Conservation (phyloP, 2,797 vertebrate species). For the Hapalemur alaotrensis region DNA sequence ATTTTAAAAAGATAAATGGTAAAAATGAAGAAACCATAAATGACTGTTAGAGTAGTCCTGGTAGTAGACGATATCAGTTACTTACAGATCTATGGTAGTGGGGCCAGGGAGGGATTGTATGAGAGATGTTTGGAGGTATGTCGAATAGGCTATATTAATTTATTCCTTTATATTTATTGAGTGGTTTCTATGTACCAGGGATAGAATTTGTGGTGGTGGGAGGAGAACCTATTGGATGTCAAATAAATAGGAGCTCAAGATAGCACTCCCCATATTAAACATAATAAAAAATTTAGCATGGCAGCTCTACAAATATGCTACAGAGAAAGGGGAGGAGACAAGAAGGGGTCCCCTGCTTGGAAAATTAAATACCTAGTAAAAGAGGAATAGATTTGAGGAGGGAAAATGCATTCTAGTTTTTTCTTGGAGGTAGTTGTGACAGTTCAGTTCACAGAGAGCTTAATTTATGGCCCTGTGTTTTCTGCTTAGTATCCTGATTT, state of each 20-base stretch:
- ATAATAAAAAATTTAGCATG: background rate
- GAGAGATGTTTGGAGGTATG: background rate
- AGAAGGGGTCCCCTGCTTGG: background rate
- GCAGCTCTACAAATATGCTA: background rate
- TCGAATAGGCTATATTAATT: background rate
- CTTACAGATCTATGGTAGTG: background rate
- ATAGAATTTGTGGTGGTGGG: background rate
- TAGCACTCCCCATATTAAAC: background rate
- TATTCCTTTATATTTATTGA: background rate
- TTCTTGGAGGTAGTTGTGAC: background rate
- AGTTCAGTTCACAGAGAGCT: background rate
- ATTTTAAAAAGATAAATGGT: background rate
- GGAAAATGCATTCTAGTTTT: background rate
- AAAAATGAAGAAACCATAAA: background rate
- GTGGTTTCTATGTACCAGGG: background rate
- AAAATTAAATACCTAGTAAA: background rate
- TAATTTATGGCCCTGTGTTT: background rate
- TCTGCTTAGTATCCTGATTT: slow-evolving; percentile 21
- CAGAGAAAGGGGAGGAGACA: background rate
- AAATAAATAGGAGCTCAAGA: background rate
- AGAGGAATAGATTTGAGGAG: background rate
- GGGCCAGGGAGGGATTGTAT: background rate
- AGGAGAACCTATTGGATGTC: background rate
- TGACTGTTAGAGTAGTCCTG: background rate
- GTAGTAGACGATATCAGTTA: background rate